phyloP scores from a whole-genome alignment of 2,888 invertebrate genomes.

The Sphaerophoria taeniata region DNA sequence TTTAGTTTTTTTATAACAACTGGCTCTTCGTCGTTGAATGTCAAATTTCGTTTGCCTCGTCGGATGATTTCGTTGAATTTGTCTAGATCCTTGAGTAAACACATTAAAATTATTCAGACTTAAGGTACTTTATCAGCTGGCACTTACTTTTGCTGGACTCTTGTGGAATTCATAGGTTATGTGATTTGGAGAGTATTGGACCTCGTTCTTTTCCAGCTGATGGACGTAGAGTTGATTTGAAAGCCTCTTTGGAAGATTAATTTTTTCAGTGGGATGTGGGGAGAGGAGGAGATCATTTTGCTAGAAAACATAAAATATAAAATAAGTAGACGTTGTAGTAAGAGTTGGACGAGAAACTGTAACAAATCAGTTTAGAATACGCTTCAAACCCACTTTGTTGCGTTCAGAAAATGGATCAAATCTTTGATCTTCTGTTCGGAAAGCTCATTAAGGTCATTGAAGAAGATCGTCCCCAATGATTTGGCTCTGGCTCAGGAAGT shows the following conservation, averaged over 20 bases:
- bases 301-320: constrained; percentile 75
- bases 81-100: constrained; percentile 77
- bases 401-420: no score
- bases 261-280: constrained; percentile 87
- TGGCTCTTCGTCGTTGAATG: constrained; percentile 78
- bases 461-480: no score
- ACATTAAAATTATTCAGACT: neutral
- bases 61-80: constrained; percentile 80
- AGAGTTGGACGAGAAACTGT: no score
- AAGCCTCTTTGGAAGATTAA: constrained; percentile 79
- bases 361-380: no score
- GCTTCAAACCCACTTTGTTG: no score
- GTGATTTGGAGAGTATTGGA: constrained; percentile 80
- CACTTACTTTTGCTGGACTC: constrained; percentile 81
- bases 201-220: constrained; percentile 83
- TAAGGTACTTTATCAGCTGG: neutral
- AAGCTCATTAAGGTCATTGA: no score
- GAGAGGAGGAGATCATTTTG: constrained; percentile 85
- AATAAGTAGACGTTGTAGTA: neutral
- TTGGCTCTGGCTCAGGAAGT: no score
- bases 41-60: constrained; percentile 79
- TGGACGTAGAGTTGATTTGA: constrained; percentile 85
- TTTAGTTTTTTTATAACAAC: constrained; percentile 53
- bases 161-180: constrained; percentile 80
- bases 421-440: no score